phyloP scores from a whole-genome alignment of 2,113 vertebrate species.

The Halichoeres trimaculatus region DNA sequence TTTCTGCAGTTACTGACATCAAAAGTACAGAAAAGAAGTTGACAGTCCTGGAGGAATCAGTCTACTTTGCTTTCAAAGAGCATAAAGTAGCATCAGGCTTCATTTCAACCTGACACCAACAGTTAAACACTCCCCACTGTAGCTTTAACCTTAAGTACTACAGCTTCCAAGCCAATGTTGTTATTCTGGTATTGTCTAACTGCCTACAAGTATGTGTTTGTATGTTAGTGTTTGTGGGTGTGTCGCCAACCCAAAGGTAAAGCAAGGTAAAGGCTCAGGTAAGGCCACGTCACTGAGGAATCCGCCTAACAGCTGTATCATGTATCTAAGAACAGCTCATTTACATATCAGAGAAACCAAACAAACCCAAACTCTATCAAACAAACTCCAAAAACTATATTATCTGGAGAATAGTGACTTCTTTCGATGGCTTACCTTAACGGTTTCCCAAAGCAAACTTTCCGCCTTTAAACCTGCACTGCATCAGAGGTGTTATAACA shows the following conservation, averaged over 20 bases:
- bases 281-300: constrained; percentile 13
- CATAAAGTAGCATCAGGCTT: too few relatives aligned
- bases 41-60: too few relatives aligned
- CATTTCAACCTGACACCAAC: too few relatives aligned
- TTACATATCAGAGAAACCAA: neutral
- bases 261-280: neutral
- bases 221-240: too few relatives aligned
- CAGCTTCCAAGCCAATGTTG: too few relatives aligned
- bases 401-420: neutral
- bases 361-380: neutral
- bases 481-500: neutral
- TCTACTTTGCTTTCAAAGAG: too few relatives aligned
- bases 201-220: neutral
- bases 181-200: neutral
- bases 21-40: too few relatives aligned
- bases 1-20: too few relatives aligned
- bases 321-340: neutral
- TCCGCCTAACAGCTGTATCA: too few relatives aligned
- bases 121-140: too few relatives aligned
- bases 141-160: too few relatives aligned
- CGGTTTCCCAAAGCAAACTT: neutral
- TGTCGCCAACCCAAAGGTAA: too few relatives aligned
- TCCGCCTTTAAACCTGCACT: neutral
- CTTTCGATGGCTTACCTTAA: neutral
- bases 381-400: neutral